Conservation (phyloP, 2,113 vertebrate species). For the Lynx canadensis region DNA sequence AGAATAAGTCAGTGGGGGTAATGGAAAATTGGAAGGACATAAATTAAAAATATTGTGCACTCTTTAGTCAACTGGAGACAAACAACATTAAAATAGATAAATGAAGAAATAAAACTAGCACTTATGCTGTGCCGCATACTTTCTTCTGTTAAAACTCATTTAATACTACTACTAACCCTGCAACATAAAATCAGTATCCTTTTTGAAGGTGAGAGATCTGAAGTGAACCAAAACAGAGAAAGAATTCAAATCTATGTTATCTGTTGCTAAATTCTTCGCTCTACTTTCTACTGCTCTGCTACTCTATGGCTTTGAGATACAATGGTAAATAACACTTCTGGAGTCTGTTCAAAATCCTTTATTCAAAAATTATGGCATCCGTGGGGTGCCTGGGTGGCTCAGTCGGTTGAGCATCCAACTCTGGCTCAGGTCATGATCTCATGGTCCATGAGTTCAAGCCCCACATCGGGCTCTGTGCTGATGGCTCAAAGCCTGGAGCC, state of each 20-base stretch:
- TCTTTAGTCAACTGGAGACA: neutral
- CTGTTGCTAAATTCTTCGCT: neutral
- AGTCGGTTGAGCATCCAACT: too few relatives aligned
- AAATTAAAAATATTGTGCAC: neutral
- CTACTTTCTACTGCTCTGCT: neutral
- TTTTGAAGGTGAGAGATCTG: neutral
- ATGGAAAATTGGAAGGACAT: neutral
- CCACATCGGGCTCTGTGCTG: too few relatives aligned
- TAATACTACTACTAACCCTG: neutral
- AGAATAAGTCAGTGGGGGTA: neutral
- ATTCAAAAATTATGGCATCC: neutral
- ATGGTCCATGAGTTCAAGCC: too few relatives aligned
- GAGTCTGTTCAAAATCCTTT: neutral
- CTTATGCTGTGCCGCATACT: neutral
- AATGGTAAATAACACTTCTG: neutral
- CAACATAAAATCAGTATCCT: neutral
- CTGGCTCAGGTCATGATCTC: too few relatives aligned
- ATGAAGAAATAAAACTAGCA: neutral
- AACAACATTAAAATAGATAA: conserved; percentile 14
- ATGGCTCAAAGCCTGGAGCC: too few relatives aligned
- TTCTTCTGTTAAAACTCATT: neutral
- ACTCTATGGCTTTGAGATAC: neutral
- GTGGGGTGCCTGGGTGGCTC: too few relatives aligned
- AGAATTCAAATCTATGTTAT: neutral
- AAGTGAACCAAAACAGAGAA: neutral